Evolutionary conservation across 2,113 vertebrate genomes (phyloP).

Genomic region (Plestiodon gilberti): DNA sequence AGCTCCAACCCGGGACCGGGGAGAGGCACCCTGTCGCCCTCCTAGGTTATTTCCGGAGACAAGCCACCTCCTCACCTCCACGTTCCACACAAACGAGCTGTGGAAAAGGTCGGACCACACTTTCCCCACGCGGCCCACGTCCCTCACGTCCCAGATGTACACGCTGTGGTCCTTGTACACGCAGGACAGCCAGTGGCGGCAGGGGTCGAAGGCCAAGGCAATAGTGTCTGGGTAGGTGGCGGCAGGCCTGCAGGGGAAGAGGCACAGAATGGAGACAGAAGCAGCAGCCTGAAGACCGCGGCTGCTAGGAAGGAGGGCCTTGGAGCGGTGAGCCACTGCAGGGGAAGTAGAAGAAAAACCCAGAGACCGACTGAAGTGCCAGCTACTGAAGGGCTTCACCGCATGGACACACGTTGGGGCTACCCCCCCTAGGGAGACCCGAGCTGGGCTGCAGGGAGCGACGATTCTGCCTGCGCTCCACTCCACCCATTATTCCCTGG

Average conservation of each 20-base stretch:
- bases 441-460: not conserved
- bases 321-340: too few relatives aligned
- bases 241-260: constrained; percentile 57
- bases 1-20: not conserved
- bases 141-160: constrained; percentile 86
- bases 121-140: constrained; percentile 72
- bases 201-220: constrained; percentile 83
- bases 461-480: not conserved
- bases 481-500: too few relatives aligned
- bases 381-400: too few relatives aligned
- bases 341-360: too few relatives aligned
- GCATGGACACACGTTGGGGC: too few relatives aligned
- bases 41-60: too few relatives aligned
- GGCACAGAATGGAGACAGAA: constrained; percentile 30
- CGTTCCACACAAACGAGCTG: constrained; percentile 86
- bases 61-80: constrained; percentile 76
- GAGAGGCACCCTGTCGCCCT: not conserved
- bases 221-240: constrained; percentile 81
- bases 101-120: constrained; percentile 90
- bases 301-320: too few relatives aligned
- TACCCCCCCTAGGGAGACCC: not conserved
- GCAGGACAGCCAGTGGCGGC: constrained; percentile 77
- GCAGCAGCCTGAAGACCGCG: too few relatives aligned
- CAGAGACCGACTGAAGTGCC: not conserved
- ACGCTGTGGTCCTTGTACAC: constrained; percentile 91